These are phyloP conservation scores for Orius laevigatus DNA, from an alignment of 1,140 invertebrate species.

Conservation along the genomic window DNA sequence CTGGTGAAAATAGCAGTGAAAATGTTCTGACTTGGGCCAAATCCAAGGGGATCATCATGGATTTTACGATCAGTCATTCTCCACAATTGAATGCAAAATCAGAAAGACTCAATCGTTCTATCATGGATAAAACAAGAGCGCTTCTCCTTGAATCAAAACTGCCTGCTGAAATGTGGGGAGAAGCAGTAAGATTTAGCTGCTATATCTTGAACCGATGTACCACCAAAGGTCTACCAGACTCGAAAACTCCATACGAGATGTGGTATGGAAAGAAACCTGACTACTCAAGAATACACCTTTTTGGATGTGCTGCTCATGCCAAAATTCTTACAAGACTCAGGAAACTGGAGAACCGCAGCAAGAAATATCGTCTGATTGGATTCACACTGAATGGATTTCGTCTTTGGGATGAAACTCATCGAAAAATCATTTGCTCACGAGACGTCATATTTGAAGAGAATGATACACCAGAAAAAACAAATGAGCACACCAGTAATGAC, in stretches of 20 bases:
- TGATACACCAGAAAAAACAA: neutral
- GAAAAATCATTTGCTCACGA: slow-evolving; percentile 10
- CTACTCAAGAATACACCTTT: slow-evolving; percentile 22
- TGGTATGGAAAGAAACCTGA: slow-evolving; percentile 22
- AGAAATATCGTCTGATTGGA: neutral
- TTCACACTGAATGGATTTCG: too few relatives aligned
- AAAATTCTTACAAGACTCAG: slow-evolving; percentile 19
- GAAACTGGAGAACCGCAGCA: slow-evolving; percentile 7
- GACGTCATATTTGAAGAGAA: slow-evolving; percentile 18
- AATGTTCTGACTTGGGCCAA: slow-evolving; percentile 20
- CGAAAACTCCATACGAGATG: slow-evolving; percentile 23
- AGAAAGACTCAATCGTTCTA: slow-evolving; percentile 26
- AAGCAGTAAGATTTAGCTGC: slow-evolving; percentile 19
- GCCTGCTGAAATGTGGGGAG: slow-evolving; percentile 22
- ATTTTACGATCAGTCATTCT: slow-evolving; percentile 21
- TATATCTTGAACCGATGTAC: slow-evolving; percentile 22
- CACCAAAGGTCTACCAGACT: slow-evolving; percentile 8
- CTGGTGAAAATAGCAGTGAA: slow-evolving; percentile 22
- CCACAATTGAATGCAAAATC: slow-evolving; percentile 27
- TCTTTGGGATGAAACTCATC: too few relatives aligned
- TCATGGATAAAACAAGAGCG: slow-evolving; percentile 23
- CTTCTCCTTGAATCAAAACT: slow-evolving; percentile 22
- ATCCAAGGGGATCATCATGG: slow-evolving; percentile 18
- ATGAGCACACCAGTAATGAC: slow-evolving; percentile 1
- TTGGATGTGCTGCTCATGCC: slow-evolving; percentile 23